phyloP scores from a whole-genome alignment of 2,797 vertebrate species.

The Apogon hyalosoma region DNA sequence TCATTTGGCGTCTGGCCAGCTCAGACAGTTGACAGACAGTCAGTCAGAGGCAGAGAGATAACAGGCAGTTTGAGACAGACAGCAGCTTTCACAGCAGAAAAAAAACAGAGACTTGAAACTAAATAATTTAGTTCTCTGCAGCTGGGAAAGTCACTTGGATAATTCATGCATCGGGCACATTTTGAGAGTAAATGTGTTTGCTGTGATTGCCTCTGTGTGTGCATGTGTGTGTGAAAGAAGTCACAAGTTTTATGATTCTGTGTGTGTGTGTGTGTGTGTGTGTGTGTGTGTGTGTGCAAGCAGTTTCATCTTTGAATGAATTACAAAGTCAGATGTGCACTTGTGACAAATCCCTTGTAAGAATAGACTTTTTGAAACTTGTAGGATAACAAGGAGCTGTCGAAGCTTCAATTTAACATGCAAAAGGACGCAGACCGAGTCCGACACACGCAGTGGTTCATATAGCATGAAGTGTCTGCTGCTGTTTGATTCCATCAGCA shows the following conservation, averaged over 20 bases:
- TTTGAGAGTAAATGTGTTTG: conserved; percentile 58
- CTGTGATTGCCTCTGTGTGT: conserved; percentile 39
- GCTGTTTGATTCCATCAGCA: conserved; percentile 57
- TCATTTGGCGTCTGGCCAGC: conserved; percentile 44
- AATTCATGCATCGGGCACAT: conserved; percentile 73
- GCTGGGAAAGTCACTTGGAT: conserved; percentile 72
- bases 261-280: conserved; percentile 5
- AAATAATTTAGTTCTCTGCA: conserved; percentile 77
- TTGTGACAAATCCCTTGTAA: conserved; percentile 67
- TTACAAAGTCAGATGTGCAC: conserved; percentile 72
- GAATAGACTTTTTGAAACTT: conserved; percentile 51
- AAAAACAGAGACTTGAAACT: conserved; percentile 57
- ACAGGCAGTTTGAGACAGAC: conserved; percentile 47
- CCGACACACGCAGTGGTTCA: neutral
- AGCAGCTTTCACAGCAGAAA: conserved; percentile 52
- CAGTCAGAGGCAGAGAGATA: conserved; percentile 26
- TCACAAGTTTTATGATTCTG: conserved; percentile 15
- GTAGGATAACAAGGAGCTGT: conserved; percentile 63
- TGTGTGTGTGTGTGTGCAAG: neutral
- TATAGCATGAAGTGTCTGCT: conserved; percentile 21
- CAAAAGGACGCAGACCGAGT: conserved; percentile 9
- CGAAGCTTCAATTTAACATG: conserved; percentile 28
- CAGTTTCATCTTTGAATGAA: conserved; percentile 43
- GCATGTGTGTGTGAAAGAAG: conserved; percentile 24
- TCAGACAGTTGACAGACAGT: conserved; percentile 39